Evolutionary conservation across 2,888 invertebrate species (phyloP).

Genomic region (Ophion obscuratus): DNA sequence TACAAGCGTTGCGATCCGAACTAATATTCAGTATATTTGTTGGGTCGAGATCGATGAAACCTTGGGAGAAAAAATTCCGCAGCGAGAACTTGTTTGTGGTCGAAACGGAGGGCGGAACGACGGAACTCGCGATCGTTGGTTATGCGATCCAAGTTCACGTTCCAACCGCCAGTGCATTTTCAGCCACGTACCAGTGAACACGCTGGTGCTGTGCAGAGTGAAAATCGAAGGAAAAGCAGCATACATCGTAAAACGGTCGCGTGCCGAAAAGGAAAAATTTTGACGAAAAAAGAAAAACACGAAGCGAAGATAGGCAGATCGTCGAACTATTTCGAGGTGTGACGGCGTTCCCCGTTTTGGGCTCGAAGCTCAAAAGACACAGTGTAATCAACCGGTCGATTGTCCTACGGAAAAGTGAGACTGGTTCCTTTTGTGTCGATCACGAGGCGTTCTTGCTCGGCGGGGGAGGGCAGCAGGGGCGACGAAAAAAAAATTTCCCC

Average conservation of each 20-base stretch:
- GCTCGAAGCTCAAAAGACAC: slow-evolving; percentile 15
- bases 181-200: slow-evolving; percentile 60
- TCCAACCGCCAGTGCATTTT: slow-evolving; percentile 58
- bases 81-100: too few species aligned
- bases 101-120: not conserved
- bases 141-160: slow-evolving; percentile 10
- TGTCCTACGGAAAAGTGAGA: slow-evolving; percentile 19
- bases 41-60: too few species aligned
- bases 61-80: too few species aligned
- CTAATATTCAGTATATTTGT: not conserved
- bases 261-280: not conserved
- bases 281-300: not conserved
- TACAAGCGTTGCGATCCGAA: too few species aligned
- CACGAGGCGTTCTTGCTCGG: slow-evolving; percentile 38
- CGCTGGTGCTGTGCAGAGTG: slow-evolving; percentile 44
- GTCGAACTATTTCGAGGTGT: slow-evolving; percentile 15
- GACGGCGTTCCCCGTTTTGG: slow-evolving; percentile 41
- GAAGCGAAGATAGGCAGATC: slow-evolving; percentile 12
- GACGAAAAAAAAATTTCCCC: not conserved
- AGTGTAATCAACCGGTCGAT: slow-evolving; percentile 8
- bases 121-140: not conserved
- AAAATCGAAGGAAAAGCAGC: slow-evolving; percentile 15
- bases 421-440: slow-evolving; percentile 18
- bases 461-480: slow-evolving; percentile 7
- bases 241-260: slow-evolving; percentile 20